Conservation (phyloP, 2,888 invertebrate genomes). For the Tethea ocularis region DNA sequence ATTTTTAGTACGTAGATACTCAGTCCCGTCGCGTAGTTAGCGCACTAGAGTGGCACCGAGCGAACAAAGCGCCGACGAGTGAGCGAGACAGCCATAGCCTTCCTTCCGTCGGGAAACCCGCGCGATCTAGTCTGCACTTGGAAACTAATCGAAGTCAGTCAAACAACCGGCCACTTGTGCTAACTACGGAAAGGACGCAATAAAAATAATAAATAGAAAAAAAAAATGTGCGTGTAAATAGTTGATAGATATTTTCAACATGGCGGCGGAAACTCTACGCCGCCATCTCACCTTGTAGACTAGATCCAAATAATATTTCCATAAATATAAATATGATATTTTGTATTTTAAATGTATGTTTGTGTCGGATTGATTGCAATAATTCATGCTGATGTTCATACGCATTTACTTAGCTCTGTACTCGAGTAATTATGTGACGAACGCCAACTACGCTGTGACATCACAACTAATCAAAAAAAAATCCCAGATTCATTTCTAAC, state of each 20-base stretch:
- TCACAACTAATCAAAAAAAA: too few species aligned
- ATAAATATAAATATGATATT: conserved; percentile 44
- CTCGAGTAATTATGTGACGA: conserved; percentile 36
- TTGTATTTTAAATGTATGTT: conserved; percentile 38
- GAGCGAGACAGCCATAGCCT: too few species aligned
- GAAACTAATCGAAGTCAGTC: too few species aligned
- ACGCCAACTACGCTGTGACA: not conserved
- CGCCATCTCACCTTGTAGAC: conserved; percentile 24
- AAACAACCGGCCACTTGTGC: not conserved
- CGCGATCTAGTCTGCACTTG: too few species aligned
- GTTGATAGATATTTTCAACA: conserved; percentile 31
- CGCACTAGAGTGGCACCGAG: not conserved
- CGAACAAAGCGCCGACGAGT: too few species aligned
- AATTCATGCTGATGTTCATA: conserved; percentile 38
- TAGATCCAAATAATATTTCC: conserved; percentile 20
- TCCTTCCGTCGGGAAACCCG: too few species aligned
- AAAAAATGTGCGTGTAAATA: conserved; percentile 40
- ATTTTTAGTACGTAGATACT: conserved; percentile 15
- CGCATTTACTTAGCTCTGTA: conserved; percentile 47
- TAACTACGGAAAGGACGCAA: not conserved
- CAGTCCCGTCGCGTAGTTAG: not conserved
- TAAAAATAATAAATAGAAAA: conserved; percentile 21
- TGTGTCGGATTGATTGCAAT: not conserved
- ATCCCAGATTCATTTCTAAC: too few species aligned
- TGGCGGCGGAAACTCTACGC: not conserved